Base-by-base conservation (phyloP, 2,888 invertebrate genomes). In the Gastrophysa polygoni region DNA sequence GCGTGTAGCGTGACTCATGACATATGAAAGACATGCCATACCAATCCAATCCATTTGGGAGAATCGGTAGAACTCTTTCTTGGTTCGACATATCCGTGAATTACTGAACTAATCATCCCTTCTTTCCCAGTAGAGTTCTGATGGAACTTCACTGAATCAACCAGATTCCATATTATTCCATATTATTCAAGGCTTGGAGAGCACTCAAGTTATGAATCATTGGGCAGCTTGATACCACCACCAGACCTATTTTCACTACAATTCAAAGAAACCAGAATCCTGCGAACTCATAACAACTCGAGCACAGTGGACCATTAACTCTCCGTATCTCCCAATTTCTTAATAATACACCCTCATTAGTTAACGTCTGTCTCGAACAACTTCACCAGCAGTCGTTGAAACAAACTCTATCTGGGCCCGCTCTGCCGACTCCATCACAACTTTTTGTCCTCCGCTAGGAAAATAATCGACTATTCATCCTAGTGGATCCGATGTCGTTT, bases 381-480 rank as follows among this genome's bases (percentile, higher is more conserved):
- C 38, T 38, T 38, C 14, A 14, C n/a, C 14, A 38, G 14, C 14
- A 38, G n/a, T 14, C 14, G 38, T 1, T 14, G 38, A 14, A 38
- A 14, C 38, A 4, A 38, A 38, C 38, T 38, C 38, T 38, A 7
- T 38, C n/a, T 14, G 38, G 38, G 6, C 14, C 6, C 11, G 38
- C 38, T 38, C 11, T 7, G 7, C 51, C 29, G 46, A 63, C 56
- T 59, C 55, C 51, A 34, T 63, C 59, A 47, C 56, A 56, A 59
- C 56, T 63, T 56, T 63, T 63, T 11, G 38, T 38, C 38, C 38
- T 14, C 47, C 49, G 29, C 49, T 63, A 46, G 59, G 59, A 63
- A 59, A 63, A 59, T 63, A 62, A 62, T 52, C 58, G 62, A 46
- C 50, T 55, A 59, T 59, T 59, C 59, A 56, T 55, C 38, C 56